Conservation (phyloP, 2,113 vertebrate species). For the Ceyx melanurus region DNA sequence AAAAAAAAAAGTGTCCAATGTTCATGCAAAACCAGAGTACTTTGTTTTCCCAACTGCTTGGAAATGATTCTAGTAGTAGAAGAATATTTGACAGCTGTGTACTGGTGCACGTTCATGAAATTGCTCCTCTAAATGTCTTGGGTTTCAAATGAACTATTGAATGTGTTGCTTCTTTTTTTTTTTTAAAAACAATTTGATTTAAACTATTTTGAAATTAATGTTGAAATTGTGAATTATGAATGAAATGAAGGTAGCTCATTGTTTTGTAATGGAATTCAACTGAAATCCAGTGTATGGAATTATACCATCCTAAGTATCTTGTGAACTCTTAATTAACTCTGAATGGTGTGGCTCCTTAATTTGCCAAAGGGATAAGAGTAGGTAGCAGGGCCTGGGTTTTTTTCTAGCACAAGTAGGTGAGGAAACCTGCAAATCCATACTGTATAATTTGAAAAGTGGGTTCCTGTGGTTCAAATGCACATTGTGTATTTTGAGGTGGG, state of each 20-base stretch:
- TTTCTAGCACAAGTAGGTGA: background rate
- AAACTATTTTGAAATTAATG: constrained; percentile 48
- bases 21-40: background rate
- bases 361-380: constrained; percentile 18
- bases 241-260: constrained; percentile 48
- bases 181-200: constrained; percentile 29
- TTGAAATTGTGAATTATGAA: constrained; percentile 66
- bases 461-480: constrained; percentile 53
- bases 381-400: background rate
- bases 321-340: constrained; percentile 49
- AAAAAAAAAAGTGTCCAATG: background rate
- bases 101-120: constrained; percentile 51
- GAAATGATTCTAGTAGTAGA: background rate
- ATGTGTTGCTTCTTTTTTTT: constrained; percentile 22
- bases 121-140: constrained; percentile 66
- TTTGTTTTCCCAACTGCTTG: background rate
- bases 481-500: constrained; percentile 20
- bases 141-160: constrained; percentile 39
- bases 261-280: constrained; percentile 57
- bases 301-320: constrained; percentile 44
- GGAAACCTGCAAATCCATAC: constrained; percentile 27
- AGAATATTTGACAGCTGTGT: constrained; percentile 66
- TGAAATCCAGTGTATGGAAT: constrained; percentile 65
- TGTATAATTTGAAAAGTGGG: constrained; percentile 57
- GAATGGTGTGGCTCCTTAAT: constrained; percentile 47